phyloP scores from a whole-genome alignment of 2,113 vertebrate genomes.

The Heterochromis multidens region DNA sequence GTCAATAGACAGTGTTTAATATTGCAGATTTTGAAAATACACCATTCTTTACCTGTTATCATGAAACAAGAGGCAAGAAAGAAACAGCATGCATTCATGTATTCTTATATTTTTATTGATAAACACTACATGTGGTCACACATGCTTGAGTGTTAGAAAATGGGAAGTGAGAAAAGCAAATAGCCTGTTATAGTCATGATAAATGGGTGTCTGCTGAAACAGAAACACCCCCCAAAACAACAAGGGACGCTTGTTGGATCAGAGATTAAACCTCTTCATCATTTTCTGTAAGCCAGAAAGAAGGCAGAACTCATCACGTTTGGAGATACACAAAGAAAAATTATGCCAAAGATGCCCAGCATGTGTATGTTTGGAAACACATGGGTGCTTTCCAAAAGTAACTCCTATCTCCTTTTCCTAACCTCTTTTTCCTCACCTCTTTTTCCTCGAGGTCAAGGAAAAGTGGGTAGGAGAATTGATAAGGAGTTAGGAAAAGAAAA shows the following conservation, averaged over 20 bases:
- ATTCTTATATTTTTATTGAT: neutral
- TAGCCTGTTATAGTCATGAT: neutral
- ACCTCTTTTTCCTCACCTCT: no score
- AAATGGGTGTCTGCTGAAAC: neutral
- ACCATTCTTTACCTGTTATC: neutral
- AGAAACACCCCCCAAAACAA: fast-evolving
- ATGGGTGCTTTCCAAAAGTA: no score
- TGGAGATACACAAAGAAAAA: neutral
- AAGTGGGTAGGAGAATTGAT: no score
- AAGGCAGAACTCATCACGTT: neutral
- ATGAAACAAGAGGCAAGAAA: neutral
- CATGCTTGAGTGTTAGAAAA: neutral
- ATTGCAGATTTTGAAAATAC: neutral
- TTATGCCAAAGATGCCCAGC: neutral
- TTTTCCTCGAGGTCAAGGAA: no score
- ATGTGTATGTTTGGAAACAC: neutral
- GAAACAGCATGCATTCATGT: neutral
- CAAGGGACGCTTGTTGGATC: neutral
- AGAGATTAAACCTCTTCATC: neutral
- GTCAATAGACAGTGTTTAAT: neutral
- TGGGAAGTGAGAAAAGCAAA: neutral
- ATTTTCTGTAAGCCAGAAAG: neutral
- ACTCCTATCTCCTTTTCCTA: no score
- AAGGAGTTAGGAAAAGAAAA: no score
- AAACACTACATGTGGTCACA: neutral